A percentile compares a stretch with the other conserved stretches of the same genome.
Evolutionary conservation across 2,113 vertebrate genomes (phyloP).

Genomic region (Clarias gariepinus): DNA sequence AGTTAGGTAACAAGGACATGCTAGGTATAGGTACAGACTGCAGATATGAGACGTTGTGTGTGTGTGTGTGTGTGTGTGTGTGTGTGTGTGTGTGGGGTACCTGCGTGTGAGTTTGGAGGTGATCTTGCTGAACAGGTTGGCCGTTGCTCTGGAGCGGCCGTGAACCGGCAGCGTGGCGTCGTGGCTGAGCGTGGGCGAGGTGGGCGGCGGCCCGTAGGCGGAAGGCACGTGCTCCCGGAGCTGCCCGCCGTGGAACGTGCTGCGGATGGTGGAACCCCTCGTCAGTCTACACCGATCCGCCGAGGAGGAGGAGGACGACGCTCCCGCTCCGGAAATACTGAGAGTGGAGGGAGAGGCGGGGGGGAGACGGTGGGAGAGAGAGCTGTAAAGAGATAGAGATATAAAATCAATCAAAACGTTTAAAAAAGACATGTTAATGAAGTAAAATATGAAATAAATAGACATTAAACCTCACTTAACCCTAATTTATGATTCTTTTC

Average conservation of each 20-base stretch:
- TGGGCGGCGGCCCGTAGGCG: constrained; percentile 83
- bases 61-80: neutral
- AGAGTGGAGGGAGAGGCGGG: constrained; percentile 84
- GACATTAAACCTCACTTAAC: no score
- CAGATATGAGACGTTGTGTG: neutral
- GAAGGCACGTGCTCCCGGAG: constrained; percentile 83
- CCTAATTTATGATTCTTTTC: no score
- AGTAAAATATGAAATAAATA: no score
- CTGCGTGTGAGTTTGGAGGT: constrained; percentile 94
- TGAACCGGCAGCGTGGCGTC: constrained; percentile 79
- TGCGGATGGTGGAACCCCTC: constrained; percentile 86
- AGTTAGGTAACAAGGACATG: neutral
- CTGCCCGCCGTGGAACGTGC: constrained; percentile 92
- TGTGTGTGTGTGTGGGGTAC: constrained; percentile 62
- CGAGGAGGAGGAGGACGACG: constrained; percentile 75
- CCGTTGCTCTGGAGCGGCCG: constrained; percentile 83
- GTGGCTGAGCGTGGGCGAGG: constrained; percentile 85
- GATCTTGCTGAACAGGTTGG: constrained; percentile 94
- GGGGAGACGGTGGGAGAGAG: constrained; percentile 74
- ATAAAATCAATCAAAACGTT: no score
- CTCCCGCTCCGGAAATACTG: constrained; percentile 79
- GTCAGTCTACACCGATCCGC: constrained; percentile 85
- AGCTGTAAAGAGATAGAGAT: constrained; percentile 66
- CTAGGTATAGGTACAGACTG: neutral
- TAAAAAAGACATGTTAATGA: no score